These are phyloP conservation scores for Bubo bubo DNA, from an alignment of 2,113 vertebrate genomes.

Conservation along the genomic window DNA sequence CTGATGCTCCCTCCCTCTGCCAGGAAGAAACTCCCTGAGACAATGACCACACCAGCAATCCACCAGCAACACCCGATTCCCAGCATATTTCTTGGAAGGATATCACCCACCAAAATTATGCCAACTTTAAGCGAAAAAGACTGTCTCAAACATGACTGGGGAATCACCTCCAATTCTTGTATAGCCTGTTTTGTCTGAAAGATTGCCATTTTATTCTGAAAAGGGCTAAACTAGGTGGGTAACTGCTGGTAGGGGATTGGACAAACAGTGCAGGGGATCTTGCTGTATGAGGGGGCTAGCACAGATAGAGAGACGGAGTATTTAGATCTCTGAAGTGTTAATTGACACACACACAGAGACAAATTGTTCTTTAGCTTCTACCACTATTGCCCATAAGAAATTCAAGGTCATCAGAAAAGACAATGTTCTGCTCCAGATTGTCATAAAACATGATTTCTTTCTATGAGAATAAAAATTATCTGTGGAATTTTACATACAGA, in stretches of 20 bases:
- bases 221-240: background rate
- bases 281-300: background rate
- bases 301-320: background rate
- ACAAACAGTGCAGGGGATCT: background rate
- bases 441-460: background rate
- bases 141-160: background rate
- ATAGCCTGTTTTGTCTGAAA: background rate
- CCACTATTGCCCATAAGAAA: background rate
- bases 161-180: background rate
- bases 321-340: background rate
- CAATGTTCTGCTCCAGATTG: background rate
- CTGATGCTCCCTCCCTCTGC: background rate
- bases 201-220: background rate
- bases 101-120: background rate
- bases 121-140: background rate
- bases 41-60: background rate
- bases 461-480: background rate
- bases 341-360: accelerated
- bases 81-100: background rate
- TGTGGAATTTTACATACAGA: background rate
- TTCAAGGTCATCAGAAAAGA: background rate
- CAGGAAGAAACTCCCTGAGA: background rate
- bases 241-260: background rate
- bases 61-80: accelerated
- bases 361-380: background rate